These are phyloP conservation scores for Melanchra persicariae DNA, from an alignment of 2,888 invertebrate species.

Conservation along the genomic window DNA sequence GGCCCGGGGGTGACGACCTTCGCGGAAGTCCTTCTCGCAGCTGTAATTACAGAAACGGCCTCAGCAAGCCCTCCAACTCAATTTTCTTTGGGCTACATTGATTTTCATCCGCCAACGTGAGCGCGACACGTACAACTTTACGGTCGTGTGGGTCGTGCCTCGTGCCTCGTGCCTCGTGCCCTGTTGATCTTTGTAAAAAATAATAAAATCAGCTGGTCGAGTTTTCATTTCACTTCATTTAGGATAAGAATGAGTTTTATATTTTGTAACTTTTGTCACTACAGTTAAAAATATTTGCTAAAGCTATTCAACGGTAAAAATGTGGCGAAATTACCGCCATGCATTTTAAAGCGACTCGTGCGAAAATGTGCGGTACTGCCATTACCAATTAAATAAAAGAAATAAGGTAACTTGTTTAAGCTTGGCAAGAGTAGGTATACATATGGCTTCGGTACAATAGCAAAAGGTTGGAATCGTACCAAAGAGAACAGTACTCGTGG, in stretches of 20 bases:
- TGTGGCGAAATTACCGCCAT: neutral
- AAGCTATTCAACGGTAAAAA: neutral
- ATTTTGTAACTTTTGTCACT: conserved; percentile 8
- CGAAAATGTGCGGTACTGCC: neutral
- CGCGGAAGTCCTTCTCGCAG: conserved; percentile 76
- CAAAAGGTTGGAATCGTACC: conserved; percentile 56
- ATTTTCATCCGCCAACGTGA: conserved; percentile 60
- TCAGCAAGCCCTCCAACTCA: conserved; percentile 73
- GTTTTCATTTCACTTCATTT: conserved; percentile 8
- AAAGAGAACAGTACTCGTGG: conserved; percentile 41
- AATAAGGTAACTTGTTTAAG: conserved; percentile 40
- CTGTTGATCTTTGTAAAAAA: conserved; percentile 47
- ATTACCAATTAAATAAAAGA: conserved; percentile 39
- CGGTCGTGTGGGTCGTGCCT: conserved; percentile 35
- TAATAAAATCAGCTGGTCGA: conserved; percentile 50
- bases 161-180: conserved; percentile 36
- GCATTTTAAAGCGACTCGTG: neutral
- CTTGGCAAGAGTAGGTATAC: conserved; percentile 51
- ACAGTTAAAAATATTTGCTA: neutral
- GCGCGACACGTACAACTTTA: conserved; percentile 45
- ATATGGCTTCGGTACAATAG: conserved; percentile 44
- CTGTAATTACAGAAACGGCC: conserved; percentile 76
- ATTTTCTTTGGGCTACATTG: conserved; percentile 69
- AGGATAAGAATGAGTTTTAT: neutral
- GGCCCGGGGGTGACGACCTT: conserved; percentile 74